Base-by-base conservation (phyloP, 2,113 vertebrate genomes). In the Acanthisitta chloris region DNA sequence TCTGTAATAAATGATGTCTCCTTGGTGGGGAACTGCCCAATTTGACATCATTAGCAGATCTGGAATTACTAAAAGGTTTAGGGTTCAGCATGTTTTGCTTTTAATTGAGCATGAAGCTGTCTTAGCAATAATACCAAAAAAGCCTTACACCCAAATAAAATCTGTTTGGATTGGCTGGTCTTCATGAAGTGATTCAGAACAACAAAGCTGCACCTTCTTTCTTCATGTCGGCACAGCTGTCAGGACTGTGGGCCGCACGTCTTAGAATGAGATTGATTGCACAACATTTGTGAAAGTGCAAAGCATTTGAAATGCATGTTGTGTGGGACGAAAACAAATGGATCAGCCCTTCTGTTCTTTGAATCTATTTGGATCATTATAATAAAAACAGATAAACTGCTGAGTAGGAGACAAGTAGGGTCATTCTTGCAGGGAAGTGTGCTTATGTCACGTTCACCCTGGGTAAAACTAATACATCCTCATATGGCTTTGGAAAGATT, bases 191-290 rank as follows among this genome's bases (percentile, higher is more conserved):
- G 88, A 91, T 90, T 96, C 88, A 96, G 69, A 96, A 94, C 81
- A 92, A 87, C 84, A 96, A 92, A 94, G 95, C 88, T 89, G 92
- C 87, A 91, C 87, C 96, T 93, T 89, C 90, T 88, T 88, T 93
- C 82, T 80, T 94, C 77, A 10, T 58, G 61, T 95, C 45, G 0
- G 45, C 80, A 78, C 73, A 71, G 79, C 81, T 90, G 88, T 88
- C 84, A 83, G 31, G 34, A 62, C 88, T 86, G 42, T 23, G 8
- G 36, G 58, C 82, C 91, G 79, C 81, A 51, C 1, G 1, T 69
- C 73, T 59, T 82, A 46, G 3, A 64, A 86, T 54, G 74, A 90
- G 89, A 85, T 74, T 72, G 80, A 95, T 90, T 94, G 85, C 65
- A 49, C 85, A 88, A 81, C 9, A 1, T 86, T 62, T 91, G 58